Base-by-base conservation (phyloP, 2,113 vertebrate genomes). In the Indicator indicator region DNA sequence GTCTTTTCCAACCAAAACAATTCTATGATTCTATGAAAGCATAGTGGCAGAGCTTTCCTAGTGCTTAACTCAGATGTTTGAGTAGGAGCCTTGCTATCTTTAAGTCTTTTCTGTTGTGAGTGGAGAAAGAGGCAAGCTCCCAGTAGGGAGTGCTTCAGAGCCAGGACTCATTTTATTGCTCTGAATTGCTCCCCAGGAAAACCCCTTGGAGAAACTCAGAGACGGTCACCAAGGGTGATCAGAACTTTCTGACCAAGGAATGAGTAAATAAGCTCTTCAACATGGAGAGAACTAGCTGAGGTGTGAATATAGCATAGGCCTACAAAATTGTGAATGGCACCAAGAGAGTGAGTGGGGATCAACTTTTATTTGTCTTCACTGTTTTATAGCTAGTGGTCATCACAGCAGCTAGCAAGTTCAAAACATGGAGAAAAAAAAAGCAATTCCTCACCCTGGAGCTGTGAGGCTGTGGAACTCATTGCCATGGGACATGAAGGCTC, bases 101-200 rank as follows among this genome's bases (percentile, higher is more conserved):
- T 65, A 87, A 75, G 14, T 17, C 4, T 90, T 92, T 94, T 74
- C 74, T 63, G 18, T 23, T 81, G 60, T 67, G 69, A 89, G 12
- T 70, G 55, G 32, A 84, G 70, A 84, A 94, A 64, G 40, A 78
- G 32, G 78, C 78, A 65, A 85, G 23, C 20, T 89, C 59, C 18
- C 55, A 72, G 9, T 19, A 82, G 84, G 67, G 74, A 91, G 71
- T 91, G 63, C 23, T 94, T 96, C 87, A 63, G 55, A 93, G 67
- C 8, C 84, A 89, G 74, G 55, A 93, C 87, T 96, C 89, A 91
- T 96, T 87, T 93, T 89, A 86, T 5, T 71, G 62, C 48, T 83
- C 62, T 91, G 71, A 95, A 79, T 79, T 67, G 79, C 62, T 59
- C 24, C 36, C 36, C 8, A 8, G 36, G 36, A 36, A 36, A 84